Percentiles rank a stretch among this genome's conserved stretches.
These are phyloP conservation scores for Latrodectus geometricus DNA, from an alignment of 1,140 invertebrate species.

Conservation along the genomic window DNA sequence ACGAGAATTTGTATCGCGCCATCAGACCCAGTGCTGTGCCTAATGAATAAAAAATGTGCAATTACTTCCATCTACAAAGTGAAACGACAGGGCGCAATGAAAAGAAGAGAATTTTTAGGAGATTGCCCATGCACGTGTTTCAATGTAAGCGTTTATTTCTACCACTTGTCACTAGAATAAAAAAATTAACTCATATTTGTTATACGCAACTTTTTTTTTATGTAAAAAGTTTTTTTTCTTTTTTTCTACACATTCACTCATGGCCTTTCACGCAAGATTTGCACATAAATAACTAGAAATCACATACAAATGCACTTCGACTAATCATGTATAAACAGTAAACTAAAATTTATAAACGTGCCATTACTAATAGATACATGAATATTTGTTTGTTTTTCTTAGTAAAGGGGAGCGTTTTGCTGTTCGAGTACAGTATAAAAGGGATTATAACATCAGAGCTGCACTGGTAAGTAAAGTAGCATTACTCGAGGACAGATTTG, in stretches of 20 bases:
- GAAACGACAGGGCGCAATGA: too few relatives aligned
- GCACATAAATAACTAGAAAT: constrained; percentile 53
- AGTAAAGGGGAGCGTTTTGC: neutral
- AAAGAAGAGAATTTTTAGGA: neutral
- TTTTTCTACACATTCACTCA: neutral
- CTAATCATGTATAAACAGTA: constrained; percentile 52
- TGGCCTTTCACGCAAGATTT: neutral
- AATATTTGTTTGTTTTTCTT: neutral
- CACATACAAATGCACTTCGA: constrained; percentile 57
- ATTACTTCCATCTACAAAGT: too few relatives aligned
- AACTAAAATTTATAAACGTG: constrained; percentile 48
- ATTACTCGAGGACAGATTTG: too few relatives aligned
- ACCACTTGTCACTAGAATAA: neutral
- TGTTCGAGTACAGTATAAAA: neutral
- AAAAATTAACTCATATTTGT: constrained; percentile 26
- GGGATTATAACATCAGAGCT: neutral
- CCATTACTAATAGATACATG: constrained; percentile 39
- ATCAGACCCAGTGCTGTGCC: constrained; percentile 8
- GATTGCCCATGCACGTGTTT: neutral
- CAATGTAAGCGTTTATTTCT: neutral
- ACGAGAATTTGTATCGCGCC: neutral
- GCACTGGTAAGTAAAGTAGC: neutral
- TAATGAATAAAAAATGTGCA: neutral
- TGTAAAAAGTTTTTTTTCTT: constrained; percentile 38
- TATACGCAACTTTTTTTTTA: neutral